phyloP scores from a whole-genome alignment of 2,113 vertebrate species.

The Eolophus roseicapilla region DNA sequence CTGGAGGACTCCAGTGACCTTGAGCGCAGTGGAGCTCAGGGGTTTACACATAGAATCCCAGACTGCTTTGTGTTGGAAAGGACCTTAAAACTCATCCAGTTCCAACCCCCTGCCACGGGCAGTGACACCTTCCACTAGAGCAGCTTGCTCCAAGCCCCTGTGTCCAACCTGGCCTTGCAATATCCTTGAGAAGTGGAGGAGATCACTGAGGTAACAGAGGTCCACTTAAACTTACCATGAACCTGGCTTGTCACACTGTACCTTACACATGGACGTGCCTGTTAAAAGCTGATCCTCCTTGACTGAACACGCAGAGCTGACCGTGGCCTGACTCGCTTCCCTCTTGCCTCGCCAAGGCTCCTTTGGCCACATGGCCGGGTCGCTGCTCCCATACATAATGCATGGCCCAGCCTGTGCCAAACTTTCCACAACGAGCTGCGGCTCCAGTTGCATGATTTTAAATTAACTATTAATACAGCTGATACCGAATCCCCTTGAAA shows the following conservation, averaged over 20 bases:
- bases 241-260: neutral
- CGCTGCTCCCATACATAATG: slow-evolving; percentile 51
- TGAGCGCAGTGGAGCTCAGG: neutral
- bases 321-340: neutral
- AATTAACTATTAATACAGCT: slow-evolving; percentile 62
- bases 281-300: neutral
- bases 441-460: neutral
- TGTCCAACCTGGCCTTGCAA: neutral
- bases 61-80: neutral
- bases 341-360: neutral
- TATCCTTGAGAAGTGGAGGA: neutral
- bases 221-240: neutral
- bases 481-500: neutral
- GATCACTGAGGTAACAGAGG: fast-evolving
- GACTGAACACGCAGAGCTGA: neutral
- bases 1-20: fast-evolving
- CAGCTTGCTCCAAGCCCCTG: neutral
- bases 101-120: neutral
- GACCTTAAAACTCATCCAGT: neutral
- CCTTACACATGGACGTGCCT: fast-evolving
- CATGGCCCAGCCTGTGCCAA: neutral
- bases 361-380: neutral
- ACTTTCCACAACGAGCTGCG: neutral
- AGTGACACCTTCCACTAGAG: neutral
- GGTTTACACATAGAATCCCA: neutral